Conservation (phyloP, 2,113 vertebrate species). For the Cacatua alba region DNA sequence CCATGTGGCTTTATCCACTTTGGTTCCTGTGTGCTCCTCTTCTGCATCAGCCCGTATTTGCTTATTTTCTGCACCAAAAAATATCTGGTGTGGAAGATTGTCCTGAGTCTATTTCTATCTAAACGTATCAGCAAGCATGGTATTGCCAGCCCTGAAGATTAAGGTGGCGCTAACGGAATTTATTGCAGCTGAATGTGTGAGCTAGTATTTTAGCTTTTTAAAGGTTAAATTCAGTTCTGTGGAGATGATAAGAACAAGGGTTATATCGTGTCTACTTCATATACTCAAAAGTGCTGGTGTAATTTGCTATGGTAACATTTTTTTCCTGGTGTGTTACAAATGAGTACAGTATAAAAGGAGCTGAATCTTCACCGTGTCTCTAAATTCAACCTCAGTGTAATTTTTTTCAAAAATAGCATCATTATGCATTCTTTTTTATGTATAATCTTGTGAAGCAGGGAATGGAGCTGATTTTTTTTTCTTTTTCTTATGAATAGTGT, state of each 20-base stretch:
- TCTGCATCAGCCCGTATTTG: not conserved
- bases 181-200: not conserved
- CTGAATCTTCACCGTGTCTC: not conserved
- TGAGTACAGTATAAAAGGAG: not conserved
- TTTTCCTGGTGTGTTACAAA: not conserved
- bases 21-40: not conserved
- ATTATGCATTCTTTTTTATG: not conserved
- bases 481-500: not conserved
- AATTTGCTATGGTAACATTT: not conserved
- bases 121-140: not conserved
- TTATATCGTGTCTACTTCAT: not conserved
- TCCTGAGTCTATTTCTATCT: not conserved
- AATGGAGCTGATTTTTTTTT: not conserved
- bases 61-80: not conserved
- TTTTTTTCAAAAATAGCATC: not conserved
- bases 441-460: not conserved
- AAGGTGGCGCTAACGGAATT: not conserved
- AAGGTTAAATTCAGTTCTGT: not conserved
- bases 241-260: not conserved
- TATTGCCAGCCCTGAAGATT: not conserved
- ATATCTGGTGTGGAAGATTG: not conserved
- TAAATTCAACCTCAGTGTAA: not conserved
- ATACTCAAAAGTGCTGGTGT: not conserved
- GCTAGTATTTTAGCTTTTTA: not conserved
- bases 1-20: not conserved